Base-by-base conservation (phyloP, 2,113 vertebrate species). In the Barnardius zonarius region DNA sequence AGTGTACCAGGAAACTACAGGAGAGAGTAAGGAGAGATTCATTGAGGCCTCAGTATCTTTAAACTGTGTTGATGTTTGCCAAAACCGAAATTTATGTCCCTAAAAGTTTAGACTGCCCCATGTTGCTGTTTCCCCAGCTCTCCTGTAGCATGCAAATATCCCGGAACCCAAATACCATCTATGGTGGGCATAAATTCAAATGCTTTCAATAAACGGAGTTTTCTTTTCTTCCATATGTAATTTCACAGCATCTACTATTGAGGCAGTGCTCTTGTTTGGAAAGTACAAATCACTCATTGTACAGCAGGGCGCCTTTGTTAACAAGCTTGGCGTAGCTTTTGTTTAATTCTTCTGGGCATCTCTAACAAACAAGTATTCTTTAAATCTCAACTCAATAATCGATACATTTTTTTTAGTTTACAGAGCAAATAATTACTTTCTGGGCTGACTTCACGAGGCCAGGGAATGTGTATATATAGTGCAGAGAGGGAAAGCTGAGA, bases 371-470 rank as follows among this genome's bases (percentile, higher is more conserved):
- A 92, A 95, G 57, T 68, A 28, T n/a, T 95, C 89, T 87, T 93
- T 86, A 84, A 61, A 75, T 77, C 86, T 89, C 89, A 41, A 31
- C 74, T 95, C 39, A 12, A 69, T 92, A 95, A 97, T 95, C 93
- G 22, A 97, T 96, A 96, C 74, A 75, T 84, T 92, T 95, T 96
- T 96, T 86, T 46, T 84, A 75, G 93, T 95, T 95, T 97, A 85
- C 95, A 76, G 69, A 92, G 93, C 91, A 95, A 95, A 89, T 95
- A 95, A 96, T 97, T 93, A 76, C 94, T 84, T 91, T 91, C 70
- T 82, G 66, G 33, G 74, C 91, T 95, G 91, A 92, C 84, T 79
- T 95, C 75, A 92, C 37, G 13, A 76, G 77, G 83, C 84, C 19
- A 5, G 62, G 80, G 83, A 89, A 89, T 44, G 61, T 59, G 12